These are phyloP conservation scores for Aculops lycopersici DNA, from an alignment of 1,140 invertebrate species.

Conservation along the genomic window DNA sequence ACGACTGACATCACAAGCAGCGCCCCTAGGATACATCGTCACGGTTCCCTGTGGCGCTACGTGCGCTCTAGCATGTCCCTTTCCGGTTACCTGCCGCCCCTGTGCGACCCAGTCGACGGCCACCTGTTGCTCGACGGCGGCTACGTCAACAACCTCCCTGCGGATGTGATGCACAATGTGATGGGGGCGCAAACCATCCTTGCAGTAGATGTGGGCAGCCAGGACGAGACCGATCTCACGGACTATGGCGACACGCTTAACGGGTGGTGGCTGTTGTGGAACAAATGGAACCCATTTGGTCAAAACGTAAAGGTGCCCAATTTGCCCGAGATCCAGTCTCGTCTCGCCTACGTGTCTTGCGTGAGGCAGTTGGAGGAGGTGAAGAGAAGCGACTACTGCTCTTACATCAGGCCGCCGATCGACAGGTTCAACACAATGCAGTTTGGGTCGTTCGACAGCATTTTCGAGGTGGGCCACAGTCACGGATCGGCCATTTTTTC, in stretches of 20 bases:
- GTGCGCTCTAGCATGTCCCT: constrained; percentile 93
- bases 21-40: constrained; percentile 67
- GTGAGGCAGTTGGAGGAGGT: constrained; percentile 84
- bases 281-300: constrained; percentile 73
- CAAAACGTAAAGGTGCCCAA: constrained; percentile 38
- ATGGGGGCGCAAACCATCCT: constrained; percentile 72
- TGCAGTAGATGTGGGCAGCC: constrained; percentile 88
- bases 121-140: constrained; percentile 95
- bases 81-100: constrained; percentile 84
- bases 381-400: constrained; percentile 83
- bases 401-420: constrained; percentile 89
- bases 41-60: constrained; percentile 94
- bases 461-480: constrained; percentile 36
- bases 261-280: constrained; percentile 93
- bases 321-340: constrained; percentile 77
- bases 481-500: constrained; percentile 55
- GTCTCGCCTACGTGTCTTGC: constrained; percentile 89
- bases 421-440: constrained; percentile 88
- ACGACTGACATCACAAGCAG: constrained; percentile 91
- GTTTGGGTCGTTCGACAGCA: constrained; percentile 88
- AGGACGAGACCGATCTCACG: constrained; percentile 58
- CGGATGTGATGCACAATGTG: constrained; percentile 63
- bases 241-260: constrained; percentile 91
- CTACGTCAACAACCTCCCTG: constrained; percentile 99
- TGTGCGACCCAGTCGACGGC: constrained; percentile 88